Evolutionary conservation across 2,113 vertebrate genomes (phyloP), one percentile per base, ranked within the genome.

Genomic region (Australoheros scitulus): DNA sequence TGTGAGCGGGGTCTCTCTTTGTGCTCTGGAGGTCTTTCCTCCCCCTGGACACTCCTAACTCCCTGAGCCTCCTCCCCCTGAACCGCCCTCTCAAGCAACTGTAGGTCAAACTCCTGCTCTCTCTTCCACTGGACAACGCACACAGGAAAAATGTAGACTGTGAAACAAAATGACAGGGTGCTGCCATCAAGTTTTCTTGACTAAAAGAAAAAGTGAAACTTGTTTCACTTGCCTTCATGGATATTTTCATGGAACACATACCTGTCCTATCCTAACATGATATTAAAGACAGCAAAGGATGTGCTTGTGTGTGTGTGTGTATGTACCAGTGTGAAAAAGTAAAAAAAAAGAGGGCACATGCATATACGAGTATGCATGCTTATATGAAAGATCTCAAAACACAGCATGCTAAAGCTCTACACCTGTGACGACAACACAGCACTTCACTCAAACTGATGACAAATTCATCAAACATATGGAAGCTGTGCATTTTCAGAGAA

Each of bases 81-180:
- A 75, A 97, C 92, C 18, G 96, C 97, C 72, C 97, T 97, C 90
- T 99, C 98, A 86, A 99, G 95, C 93, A 99, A 93, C 96, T 99
- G 98, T 94, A 99, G 96, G 96, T 99, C 98, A 97, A 99, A 99
- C 83, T 99, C 98, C 96, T 99, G 98, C 94, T 99, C 98, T 74
- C 98, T 96, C 94, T 96, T 98, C 98, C 97, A 98, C 98, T 99
- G 95, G 93, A 90, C 95, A 87, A 85, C 1, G 78, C 18, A 91
- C 59, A 92, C 68, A 90, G 60, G 86, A 80, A 86, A 84, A 59
- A 87, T 26, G 78, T 4, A 77, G 9, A 85, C 36, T 34, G 63
- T 88, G 78, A 92, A 89, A 86, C 61, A 85, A 79, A 38, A 80
- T 64, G 26, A 82, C 55, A 76, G 61, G 75, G 36, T 41, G 68